Evolutionary conservation across 2,888 invertebrate genomes (phyloP).

Genomic region (Drosophila atripex): DNA sequence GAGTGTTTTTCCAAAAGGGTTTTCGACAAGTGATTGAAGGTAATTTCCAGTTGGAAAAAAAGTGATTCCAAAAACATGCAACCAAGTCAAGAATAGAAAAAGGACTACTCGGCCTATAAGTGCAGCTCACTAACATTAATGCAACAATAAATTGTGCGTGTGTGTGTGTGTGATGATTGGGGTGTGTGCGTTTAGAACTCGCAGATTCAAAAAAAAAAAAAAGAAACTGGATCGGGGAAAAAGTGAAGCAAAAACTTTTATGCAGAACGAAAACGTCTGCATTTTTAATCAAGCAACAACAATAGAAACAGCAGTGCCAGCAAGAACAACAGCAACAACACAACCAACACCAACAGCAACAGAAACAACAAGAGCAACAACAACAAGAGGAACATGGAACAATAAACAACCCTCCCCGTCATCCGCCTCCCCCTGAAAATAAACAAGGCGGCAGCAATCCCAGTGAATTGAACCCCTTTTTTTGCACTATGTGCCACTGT

Average conservation of each 20-base stretch:
- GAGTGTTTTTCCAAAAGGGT: conserved; percentile 31
- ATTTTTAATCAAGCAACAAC: conserved; percentile 71
- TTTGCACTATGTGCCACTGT: conserved; percentile 20
- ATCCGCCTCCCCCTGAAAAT: conserved; percentile 39
- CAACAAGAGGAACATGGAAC: conserved; percentile 35
- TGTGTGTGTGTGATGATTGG: conserved; percentile 9
- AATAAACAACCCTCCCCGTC: conserved; percentile 62
- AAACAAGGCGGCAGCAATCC: conserved; percentile 33
- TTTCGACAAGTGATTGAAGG: conserved; percentile 69
- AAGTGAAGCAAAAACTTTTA: conserved; percentile 46
- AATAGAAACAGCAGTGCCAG: conserved; percentile 43
- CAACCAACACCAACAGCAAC: conserved; percentile 15
- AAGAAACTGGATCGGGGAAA: conserved; percentile 27
- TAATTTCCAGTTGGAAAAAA: conserved; percentile 36
- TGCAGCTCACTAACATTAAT: background rate
- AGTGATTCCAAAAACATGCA: background rate
- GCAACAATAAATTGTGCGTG: background rate
- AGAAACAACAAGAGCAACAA: conserved; percentile 20
- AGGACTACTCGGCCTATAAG: background rate
- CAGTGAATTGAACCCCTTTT: conserved; percentile 57
- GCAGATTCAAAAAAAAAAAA: conserved; percentile 44
- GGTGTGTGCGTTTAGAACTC: conserved; percentile 47
- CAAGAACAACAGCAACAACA: conserved; percentile 25
- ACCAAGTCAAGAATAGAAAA: background rate
- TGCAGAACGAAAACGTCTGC: conserved; percentile 65